Evolutionary conservation across 2,888 invertebrate genomes (phyloP), one percentile per base, ranked within the genome.

Genomic region (Mystacides longicornis): DNA sequence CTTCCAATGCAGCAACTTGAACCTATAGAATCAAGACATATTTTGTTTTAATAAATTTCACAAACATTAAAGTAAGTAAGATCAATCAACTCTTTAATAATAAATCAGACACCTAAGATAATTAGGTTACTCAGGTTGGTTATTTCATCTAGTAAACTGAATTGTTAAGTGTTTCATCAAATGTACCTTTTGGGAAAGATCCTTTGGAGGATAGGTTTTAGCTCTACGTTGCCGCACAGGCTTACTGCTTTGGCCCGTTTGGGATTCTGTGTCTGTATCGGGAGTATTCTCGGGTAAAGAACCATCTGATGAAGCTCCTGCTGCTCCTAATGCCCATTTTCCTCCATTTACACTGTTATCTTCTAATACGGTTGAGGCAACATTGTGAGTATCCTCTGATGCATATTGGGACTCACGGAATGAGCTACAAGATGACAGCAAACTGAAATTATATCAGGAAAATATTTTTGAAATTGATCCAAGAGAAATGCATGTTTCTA

Each of bases 1-100:
- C 93, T 73, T 96, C 96, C 64, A 96, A 78, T 20, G 95, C 93
- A 52, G 93, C 57, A 31, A 60, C 90, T 65, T 91, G 89, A 27
- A 90, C 85, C 48, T 48, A 16, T 45, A 7, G 20, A 45, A 3
- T 3, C 18, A 45, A 31, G 9, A 31, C 14, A 31, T 9, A 31
- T 9, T 9, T 31, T 31, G 31, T 31, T 7, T 31, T 9, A 31
- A 14, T 31, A 9, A 9, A 31, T 14, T 9, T 31, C 7, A 7
- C 31, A 31, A 31, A 7, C 31, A 31, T 14, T 9, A 9, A 31
- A 9, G 31, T 31, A 31, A 31, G 9, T n/a, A n/a, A n/a, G n/a
- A n/a, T n/a, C n/a, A n/a, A n/a, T n/a, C n/a, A n/a, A n/a, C n/a
- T n/a, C n/a, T n/a, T n/a, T n/a, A n/a, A n/a, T n/a, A n/a, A n/a